A percentile compares a stretch with the other conserved stretches of the same genome.
Conservation (phyloP, 1,140 invertebrate species). For the Calosoma granatense region DNA sequence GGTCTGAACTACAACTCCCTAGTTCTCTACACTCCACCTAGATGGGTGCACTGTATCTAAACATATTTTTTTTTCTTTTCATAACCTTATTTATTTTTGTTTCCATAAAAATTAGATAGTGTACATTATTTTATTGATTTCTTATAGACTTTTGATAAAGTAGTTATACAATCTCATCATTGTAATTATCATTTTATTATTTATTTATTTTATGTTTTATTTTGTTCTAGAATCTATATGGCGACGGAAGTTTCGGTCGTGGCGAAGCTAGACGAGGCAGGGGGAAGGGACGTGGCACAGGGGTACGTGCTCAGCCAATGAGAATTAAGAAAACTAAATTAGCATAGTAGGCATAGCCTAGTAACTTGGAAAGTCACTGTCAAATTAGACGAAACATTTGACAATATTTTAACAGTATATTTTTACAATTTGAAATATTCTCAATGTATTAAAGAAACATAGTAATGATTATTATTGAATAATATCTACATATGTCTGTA, state of each 20-base stretch:
- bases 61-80: background rate
- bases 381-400: too few relatives aligned
- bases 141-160: background rate
- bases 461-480: too few relatives aligned
- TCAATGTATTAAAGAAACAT: too few relatives aligned
- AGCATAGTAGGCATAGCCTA: too few relatives aligned
- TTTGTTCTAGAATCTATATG: conserved; percentile 36
- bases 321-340: too few relatives aligned
- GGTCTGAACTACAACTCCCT: background rate
- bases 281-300: conserved; percentile 33
- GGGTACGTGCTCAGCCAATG: conserved; percentile 25
- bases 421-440: too few relatives aligned
- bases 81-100: background rate
- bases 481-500: too few relatives aligned
- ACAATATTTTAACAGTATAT: too few relatives aligned
- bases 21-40: background rate
- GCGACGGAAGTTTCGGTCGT: conserved; percentile 30
- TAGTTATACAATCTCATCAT: background rate
- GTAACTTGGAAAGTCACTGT: too few relatives aligned
- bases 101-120: background rate
- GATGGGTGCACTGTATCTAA: background rate
- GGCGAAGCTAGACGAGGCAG: conserved; percentile 32
- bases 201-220: conserved; percentile 27
- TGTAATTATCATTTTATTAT: conserved; percentile 21
- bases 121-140: background rate